Conservation (phyloP, 1,140 invertebrate species). For the Bombus pascuorum region DNA sequence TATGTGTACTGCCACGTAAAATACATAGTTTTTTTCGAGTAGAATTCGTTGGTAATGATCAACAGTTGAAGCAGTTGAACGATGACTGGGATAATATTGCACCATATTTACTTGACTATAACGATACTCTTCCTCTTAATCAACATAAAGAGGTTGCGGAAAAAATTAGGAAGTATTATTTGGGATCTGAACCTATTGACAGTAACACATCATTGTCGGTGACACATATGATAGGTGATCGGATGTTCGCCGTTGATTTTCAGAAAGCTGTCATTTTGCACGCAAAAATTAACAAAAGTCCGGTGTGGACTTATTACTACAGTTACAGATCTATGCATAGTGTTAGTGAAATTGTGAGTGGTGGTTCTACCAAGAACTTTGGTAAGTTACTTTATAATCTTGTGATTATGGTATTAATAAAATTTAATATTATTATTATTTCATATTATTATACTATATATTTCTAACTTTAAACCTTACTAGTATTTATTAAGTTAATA, state of each 20-base stretch:
- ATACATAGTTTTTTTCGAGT: slow-evolving; percentile 1
- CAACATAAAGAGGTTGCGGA: neutral
- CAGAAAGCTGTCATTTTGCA: neutral
- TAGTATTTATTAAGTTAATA: neutral
- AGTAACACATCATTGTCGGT: neutral
- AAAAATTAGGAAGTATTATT: neutral
- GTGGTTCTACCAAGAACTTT: slow-evolving; percentile 78
- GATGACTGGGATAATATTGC: slow-evolving; percentile 80
- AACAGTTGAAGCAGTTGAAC: slow-evolving; percentile 80
- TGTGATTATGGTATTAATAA: too few relatives aligned
- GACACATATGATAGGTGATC: slow-evolving; percentile 5
- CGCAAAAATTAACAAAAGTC: slow-evolving; percentile 1
- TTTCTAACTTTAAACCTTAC: too few relatives aligned
- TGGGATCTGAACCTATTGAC: neutral
- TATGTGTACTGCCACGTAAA: neutral
- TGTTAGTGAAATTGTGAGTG: slow-evolving; percentile 65
- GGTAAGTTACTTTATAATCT: slow-evolving; percentile 72
- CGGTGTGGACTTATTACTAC: slow-evolving; percentile 18
- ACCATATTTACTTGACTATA: slow-evolving; percentile 3
- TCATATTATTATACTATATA: too few relatives aligned
- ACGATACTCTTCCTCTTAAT: neutral
- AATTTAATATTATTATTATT: too few relatives aligned
- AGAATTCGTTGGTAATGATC: slow-evolving; percentile 80
- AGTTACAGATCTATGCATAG: neutral
- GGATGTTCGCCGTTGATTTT: neutral